phyloP scores from a whole-genome alignment of 2,797 vertebrate genomes.

The Spinus pinus region DNA sequence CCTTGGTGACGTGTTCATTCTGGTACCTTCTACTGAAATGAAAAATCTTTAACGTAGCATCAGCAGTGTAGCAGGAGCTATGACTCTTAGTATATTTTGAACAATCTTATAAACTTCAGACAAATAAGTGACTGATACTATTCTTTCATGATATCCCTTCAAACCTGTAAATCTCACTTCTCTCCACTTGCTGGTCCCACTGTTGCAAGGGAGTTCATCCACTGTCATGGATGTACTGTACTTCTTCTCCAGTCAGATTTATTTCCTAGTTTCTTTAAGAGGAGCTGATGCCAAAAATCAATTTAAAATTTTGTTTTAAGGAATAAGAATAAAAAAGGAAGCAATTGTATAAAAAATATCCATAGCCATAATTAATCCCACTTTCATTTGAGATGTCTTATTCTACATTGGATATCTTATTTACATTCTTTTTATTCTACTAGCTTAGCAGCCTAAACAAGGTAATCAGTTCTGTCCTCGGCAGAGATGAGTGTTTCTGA shows the following conservation, averaged over 20 bases:
- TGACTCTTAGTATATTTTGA: background rate
- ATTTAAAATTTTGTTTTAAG: background rate
- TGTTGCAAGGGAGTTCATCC: background rate
- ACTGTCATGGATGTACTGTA: background rate
- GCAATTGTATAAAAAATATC: background rate
- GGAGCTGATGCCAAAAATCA: background rate
- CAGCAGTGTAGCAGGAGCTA: background rate
- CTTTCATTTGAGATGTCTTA: background rate
- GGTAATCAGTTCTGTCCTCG: background rate
- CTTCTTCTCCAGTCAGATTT: background rate
- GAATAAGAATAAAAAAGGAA: background rate
- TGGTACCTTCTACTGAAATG: background rate
- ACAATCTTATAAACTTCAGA: background rate
- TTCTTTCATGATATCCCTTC: background rate
- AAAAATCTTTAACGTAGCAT: background rate
- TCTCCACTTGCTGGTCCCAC: background rate
- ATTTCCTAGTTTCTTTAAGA: background rate
- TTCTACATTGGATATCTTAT: background rate
- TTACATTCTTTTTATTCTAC: background rate
- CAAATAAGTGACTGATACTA: background rate
- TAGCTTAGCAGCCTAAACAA: background rate
- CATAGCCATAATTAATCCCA: background rate
- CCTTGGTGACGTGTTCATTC: background rate
- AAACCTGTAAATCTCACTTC: background rate
- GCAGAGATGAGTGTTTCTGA: background rate